Evolutionary conservation across 2,797 vertebrate species (phyloP), one percentile per base, ranked within the genome.

Genomic region (Gallinago nigripennis): DNA sequence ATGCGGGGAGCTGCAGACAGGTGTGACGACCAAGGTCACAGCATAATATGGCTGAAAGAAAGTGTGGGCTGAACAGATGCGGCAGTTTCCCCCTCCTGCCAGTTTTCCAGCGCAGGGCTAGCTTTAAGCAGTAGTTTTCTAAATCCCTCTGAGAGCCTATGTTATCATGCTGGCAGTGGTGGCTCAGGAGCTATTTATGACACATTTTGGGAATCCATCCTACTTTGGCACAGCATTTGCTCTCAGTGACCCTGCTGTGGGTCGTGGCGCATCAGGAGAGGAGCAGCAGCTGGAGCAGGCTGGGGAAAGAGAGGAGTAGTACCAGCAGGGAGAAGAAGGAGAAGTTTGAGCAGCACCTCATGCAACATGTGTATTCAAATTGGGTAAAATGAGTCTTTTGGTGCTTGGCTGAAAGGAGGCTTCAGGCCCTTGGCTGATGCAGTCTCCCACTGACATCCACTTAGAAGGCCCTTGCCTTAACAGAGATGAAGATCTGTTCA

Each of bases 171-270:
- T 95, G 91, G 90, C 71, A 68, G 43, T 60, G 64, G 82, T 83
- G 43, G 78, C 63, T 94, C 60, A 20, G 68, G 61, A 94, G 71
- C 85, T 95, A 70, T 92, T 95, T 90, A 60, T 78, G 57, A 51
- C 77, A 41, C 31, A 3, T 66, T 89, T 94, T 69, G 75, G 81
- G 78, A 93, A 88, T 79, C 73, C 46, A 33, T 87, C 80, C 75
- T 84, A 30, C 75, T 86, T 90, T 9, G 9, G 68, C 50, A 77
- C 72, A 65, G 70, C 43, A 23, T 73, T 93, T 2, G 1, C 27
- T 86, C 63, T 78, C 41, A 39, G 54, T 58, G 95, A 65, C 57
- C 77, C 65, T 71, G 28, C 72, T 82, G 72, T 33, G 63, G 45
- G 53, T 68, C 3, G 1, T 16, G 65, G 69, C 2, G 3, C 11